Conservation (phyloP, 2,888 invertebrate species). For the Callimorpha dominula region DNA sequence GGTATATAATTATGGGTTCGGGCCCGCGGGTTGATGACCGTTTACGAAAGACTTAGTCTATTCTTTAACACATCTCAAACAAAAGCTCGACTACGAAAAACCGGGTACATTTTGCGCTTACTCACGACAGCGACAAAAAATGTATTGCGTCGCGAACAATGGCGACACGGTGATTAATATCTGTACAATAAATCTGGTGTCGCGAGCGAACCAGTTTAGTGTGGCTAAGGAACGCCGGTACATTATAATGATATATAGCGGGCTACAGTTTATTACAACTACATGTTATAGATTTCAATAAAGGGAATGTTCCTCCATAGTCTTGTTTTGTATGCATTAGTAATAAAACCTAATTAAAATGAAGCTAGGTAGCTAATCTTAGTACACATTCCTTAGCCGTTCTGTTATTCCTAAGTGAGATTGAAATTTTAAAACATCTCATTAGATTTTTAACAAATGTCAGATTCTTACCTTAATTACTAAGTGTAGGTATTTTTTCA, state of each 20-base stretch:
- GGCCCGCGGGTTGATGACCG: constrained; percentile 75
- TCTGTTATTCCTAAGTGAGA: neutral
- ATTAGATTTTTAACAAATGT: neutral
- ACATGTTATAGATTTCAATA: constrained; percentile 8
- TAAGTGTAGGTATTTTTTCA: neutral
- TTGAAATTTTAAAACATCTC: neutral
- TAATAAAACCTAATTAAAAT: too few species aligned
- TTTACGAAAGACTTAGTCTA: constrained; percentile 68
- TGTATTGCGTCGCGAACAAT: constrained; percentile 68
- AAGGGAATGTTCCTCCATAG: neutral
- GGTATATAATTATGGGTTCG: constrained; percentile 73
- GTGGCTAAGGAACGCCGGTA: constrained; percentile 12
- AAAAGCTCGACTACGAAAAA: constrained; percentile 70
- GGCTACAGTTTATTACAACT: constrained; percentile 13
- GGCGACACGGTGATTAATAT: constrained; percentile 78
- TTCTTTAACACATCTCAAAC: constrained; percentile 83
- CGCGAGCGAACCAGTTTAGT: constrained; percentile 29
- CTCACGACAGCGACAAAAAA: constrained; percentile 71
- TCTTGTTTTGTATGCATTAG: neutral
- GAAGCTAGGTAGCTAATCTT: too few species aligned
- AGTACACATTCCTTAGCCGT: too few species aligned
- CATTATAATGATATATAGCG: constrained; percentile 12
- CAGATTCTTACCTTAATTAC: neutral
- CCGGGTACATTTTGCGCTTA: constrained; percentile 75
- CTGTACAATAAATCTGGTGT: constrained; percentile 61